Conservation (phyloP, 2,113 vertebrate genomes). For the Sylvia atricapilla region DNA sequence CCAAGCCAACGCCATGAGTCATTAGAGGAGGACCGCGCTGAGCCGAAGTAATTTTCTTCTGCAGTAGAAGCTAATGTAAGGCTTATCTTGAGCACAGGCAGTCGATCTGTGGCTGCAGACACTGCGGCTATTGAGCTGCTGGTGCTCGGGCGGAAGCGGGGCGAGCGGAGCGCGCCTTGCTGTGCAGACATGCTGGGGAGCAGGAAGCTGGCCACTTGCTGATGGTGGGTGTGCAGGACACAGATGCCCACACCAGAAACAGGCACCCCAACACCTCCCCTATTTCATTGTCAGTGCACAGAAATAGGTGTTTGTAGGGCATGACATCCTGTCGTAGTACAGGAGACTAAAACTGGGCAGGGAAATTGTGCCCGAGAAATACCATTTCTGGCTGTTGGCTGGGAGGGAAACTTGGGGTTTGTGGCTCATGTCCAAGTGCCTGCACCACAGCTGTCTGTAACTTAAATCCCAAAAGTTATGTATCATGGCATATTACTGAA, state of each 20-base stretch:
- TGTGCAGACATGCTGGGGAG: fast-evolving
- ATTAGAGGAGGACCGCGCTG: neutral
- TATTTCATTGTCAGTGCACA: neutral
- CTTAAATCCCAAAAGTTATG: neutral
- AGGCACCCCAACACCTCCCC: fast-evolving
- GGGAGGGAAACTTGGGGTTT: neutral
- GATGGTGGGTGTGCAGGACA: neutral
- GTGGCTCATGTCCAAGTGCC: neutral
- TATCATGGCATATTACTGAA: neutral
- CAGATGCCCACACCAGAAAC: neutral
- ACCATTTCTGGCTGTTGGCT: neutral
- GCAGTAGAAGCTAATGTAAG: neutral
- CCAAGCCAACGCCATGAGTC: neutral
- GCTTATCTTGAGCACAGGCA: neutral
- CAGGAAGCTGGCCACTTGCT: neutral
- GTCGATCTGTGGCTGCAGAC: neutral
- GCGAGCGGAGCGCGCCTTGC: fast-evolving
- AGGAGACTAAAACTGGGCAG: neutral
- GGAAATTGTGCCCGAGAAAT: neutral
- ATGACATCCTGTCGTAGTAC: fast-evolving
- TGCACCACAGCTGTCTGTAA: neutral
- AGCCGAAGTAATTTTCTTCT: neutral
- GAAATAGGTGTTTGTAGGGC: neutral
- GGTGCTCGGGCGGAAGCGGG: fast-evolving
- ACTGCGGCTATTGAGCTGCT: neutral